phyloP scores from a whole-genome alignment of 2,113 vertebrate species.

The Mandrillus leucophaeus region DNA sequence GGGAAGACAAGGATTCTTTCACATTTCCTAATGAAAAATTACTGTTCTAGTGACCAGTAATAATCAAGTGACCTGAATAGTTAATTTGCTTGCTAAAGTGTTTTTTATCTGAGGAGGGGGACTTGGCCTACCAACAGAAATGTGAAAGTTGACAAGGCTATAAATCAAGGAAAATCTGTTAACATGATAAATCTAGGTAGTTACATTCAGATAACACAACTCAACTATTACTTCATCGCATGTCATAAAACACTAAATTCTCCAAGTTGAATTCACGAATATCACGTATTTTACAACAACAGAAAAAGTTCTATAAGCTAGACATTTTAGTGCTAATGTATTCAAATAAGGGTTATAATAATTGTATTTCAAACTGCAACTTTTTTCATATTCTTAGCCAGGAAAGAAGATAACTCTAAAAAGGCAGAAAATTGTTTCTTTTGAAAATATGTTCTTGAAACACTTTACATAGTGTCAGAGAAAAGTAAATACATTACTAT shows the following conservation, averaged over 20 bases:
- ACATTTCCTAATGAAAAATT: constrained; percentile 46
- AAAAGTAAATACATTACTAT: neutral
- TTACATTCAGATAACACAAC: neutral
- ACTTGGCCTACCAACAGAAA: neutral
- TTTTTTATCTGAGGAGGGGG: neutral
- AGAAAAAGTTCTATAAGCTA: neutral
- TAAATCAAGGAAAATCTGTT: constrained; percentile 21
- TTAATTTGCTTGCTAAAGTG: neutral
- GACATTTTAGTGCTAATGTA: neutral
- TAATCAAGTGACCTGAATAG: neutral
- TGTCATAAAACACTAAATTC: constrained; percentile 22
- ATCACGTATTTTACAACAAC: constrained; percentile 7
- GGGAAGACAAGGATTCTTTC: neutral
- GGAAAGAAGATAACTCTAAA: constrained; percentile 36
- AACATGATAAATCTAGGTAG: constrained; percentile 14
- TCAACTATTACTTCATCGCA: neutral
- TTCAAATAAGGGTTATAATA: constrained; percentile 48
- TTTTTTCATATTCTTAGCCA: constrained; percentile 21
- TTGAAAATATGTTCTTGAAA: constrained; percentile 7
- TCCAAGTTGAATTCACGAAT: neutral
- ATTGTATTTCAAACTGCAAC: constrained; percentile 34
- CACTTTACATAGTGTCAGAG: neutral
- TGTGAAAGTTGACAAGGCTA: neutral
- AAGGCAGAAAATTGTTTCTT: neutral
- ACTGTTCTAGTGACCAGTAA: neutral